Evolutionary conservation across 2,888 invertebrate species (phyloP), one percentile per base, ranked within the genome.

Genomic region (Mythimna ferrago): DNA sequence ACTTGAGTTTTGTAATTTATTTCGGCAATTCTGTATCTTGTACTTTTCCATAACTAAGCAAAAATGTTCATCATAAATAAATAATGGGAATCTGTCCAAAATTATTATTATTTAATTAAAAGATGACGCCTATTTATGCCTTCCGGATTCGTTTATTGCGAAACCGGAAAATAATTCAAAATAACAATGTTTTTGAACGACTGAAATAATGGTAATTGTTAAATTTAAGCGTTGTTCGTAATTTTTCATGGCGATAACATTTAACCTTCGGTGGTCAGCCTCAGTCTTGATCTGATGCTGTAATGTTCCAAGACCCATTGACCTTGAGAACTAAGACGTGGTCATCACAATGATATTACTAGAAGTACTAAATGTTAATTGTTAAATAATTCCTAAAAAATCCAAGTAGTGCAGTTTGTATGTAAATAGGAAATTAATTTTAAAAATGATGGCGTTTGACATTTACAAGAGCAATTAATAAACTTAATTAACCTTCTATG

Each of bases 191-290:
- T 62, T 44, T 62, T 54, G 58, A 72, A 58, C 51, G n/a, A 58
- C 32, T 66, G 10, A 19, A 66, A 63, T 74, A 71, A 54, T 67
- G 21, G 56, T 35, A 44, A 65, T 63, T 38, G 58, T 68, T 67
- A 51, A 35, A 71, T 66, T 61, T 16, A 64, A 79, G 72, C 35
- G 66, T 62, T 76, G 51, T 54, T 78, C 51, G 35, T 71, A 63
- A 80, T 73, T 73, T 78, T 76, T 61, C 57, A 82, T 76, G 77
- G 71, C 58, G 67, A 73, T 80, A 77, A 68, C 21, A 44, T 57
- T 60, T 74, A 41, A 73, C 85, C 85, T 85, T 84, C 65, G 68
- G 78, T 14, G 80, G 83, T 76, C 21, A 74, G 41, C 58, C 70
- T 63, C 62, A 73, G 26, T 57, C 80, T 64, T 76, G 16, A 14